Conservation (phyloP, 2,888 invertebrate genomes). For the Yponomeuta cagnagella region DNA sequence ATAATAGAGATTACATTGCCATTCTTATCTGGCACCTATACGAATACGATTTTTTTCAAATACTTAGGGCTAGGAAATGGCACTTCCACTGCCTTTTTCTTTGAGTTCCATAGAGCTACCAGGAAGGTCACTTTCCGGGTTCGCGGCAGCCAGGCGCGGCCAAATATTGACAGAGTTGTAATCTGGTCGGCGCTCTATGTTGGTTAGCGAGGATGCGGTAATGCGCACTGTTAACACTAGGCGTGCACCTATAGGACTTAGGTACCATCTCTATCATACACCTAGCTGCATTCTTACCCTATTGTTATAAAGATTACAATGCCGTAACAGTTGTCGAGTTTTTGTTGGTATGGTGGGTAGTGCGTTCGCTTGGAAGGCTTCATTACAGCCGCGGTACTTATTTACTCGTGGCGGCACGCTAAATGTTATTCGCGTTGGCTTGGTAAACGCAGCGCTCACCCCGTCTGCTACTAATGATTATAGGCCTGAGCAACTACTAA, state of each 20-base stretch:
- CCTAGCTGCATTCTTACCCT: background rate
- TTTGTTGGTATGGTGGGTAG: constrained; percentile 1
- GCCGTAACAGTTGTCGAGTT: background rate
- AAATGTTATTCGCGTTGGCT: constrained; percentile 58
- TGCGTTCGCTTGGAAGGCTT: constrained; percentile 28
- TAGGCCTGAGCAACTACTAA: background rate
- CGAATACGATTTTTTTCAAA: too few species aligned
- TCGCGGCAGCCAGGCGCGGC: constrained; percentile 26
- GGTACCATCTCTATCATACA: background rate
- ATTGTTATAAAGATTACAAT: background rate
- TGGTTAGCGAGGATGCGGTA: constrained; percentile 61
- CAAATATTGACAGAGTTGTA: constrained; percentile 70
- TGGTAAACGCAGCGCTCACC: constrained; percentile 17
- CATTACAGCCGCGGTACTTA: constrained; percentile 59
- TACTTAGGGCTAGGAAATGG: too few species aligned
- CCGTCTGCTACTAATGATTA: constrained; percentile 8
- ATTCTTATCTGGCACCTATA: too few species aligned
- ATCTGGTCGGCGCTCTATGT: constrained; percentile 53
- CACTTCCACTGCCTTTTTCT: background rate
- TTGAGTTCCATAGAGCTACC: background rate
- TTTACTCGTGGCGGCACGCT: constrained; percentile 43
- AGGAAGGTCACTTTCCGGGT: constrained; percentile 18
- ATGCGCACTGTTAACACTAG: constrained; percentile 58
- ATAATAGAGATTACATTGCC: too few species aligned
- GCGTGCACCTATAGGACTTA: constrained; percentile 20